Conservation (phyloP, 2,113 vertebrate genomes). For the Formicarius rufipectus region DNA sequence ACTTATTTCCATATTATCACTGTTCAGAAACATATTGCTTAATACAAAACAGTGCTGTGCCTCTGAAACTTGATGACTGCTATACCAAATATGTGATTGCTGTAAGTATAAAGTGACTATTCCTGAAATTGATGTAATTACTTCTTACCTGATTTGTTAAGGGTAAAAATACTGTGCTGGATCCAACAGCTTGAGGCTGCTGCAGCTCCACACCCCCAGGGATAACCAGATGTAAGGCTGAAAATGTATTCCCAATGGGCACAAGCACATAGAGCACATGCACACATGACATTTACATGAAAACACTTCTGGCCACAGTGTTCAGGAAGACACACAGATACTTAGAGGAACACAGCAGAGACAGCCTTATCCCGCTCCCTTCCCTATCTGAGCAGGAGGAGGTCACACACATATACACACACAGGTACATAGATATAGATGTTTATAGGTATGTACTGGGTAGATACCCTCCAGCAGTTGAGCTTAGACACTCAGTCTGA, state of each 20-base stretch:
- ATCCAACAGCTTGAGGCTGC: background rate
- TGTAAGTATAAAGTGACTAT: background rate
- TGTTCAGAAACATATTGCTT: background rate
- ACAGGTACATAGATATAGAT: no score
- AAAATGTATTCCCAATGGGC: background rate
- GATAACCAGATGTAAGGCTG: background rate
- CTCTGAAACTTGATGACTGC: rapidly evolving
- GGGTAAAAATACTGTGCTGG: background rate
- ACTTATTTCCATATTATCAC: background rate
- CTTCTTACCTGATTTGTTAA: background rate
- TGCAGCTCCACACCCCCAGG: background rate
- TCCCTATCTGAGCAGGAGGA: background rate
- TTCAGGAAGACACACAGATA: background rate
- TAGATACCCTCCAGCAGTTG: background rate
- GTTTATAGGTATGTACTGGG: no score
- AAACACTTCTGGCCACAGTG: background rate
- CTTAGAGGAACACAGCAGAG: background rate
- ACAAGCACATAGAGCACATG: background rate
- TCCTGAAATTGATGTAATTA: background rate
- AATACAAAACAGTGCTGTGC: background rate
- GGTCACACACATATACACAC: background rate
- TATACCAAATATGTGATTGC: background rate
- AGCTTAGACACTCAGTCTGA: background rate
- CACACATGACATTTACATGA: background rate
- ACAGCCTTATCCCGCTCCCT: background rate